Evolutionary conservation across 2,888 invertebrate genomes (phyloP).

Genomic region (Limnephilus auricula): DNA sequence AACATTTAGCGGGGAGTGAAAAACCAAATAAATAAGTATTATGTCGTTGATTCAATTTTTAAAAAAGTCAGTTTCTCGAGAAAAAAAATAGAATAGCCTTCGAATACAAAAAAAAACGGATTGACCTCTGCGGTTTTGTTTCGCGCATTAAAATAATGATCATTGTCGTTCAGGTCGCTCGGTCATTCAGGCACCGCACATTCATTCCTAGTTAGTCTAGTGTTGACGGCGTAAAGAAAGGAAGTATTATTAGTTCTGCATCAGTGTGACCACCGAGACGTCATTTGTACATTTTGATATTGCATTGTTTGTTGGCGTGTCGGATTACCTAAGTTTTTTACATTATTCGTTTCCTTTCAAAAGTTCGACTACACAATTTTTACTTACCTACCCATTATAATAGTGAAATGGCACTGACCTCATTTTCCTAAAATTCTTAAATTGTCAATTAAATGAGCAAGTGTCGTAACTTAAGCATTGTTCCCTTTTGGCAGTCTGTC

Average conservation of each 20-base stretch:
- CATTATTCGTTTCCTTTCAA: not conserved
- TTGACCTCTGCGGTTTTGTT: conserved; percentile 8
- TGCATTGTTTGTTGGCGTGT: conserved; percentile 4
- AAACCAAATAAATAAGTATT: too few species aligned
- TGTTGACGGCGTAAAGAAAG: conserved; percentile 4
- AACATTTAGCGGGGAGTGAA: too few species aligned
- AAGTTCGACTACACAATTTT: not conserved
- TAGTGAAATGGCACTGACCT: not conserved
- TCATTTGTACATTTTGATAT: not conserved
- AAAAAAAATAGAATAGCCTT: too few species aligned
- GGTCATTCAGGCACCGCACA: not conserved
- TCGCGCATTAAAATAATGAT: not conserved
- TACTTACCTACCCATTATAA: not conserved
- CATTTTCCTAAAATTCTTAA: not conserved
- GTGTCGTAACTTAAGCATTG: not conserved
- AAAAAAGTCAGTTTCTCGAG: too few species aligned
- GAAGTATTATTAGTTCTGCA: conserved; percentile 21
- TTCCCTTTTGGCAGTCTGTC: not conserved
- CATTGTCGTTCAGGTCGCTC: not conserved
- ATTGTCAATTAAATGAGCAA: not conserved
- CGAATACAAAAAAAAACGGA: too few species aligned
- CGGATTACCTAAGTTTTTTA: not conserved
- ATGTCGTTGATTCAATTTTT: too few species aligned
- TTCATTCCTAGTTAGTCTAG: not conserved
- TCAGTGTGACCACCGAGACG: conserved; percentile 10